Conservation (phyloP, 2,888 invertebrate genomes). For the Timandra comae region DNA sequence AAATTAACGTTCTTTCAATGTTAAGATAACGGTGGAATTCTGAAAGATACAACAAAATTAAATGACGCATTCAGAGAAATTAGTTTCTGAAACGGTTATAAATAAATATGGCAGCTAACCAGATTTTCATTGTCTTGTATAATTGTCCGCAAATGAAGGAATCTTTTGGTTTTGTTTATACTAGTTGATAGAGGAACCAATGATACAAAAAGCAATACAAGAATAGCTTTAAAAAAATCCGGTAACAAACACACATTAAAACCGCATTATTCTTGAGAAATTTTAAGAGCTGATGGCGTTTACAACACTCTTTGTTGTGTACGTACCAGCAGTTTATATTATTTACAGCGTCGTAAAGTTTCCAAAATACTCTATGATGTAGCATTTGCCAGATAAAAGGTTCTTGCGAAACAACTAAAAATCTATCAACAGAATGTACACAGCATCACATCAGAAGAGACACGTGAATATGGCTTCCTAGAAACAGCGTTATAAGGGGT, state of each 20-base stretch:
- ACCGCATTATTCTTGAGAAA: no score
- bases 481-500: constrained; percentile 5
- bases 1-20: constrained; percentile 23
- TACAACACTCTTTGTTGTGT: constrained; percentile 22
- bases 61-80: constrained; percentile 12
- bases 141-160: no score
- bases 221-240: no score
- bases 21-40: constrained; percentile 6
- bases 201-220: no score
- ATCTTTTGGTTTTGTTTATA: no score
- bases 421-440: no score
- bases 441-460: no score
- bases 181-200: no score
- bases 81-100: constrained; percentile 6
- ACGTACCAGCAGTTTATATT: constrained; percentile 7
- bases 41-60: constrained; percentile 25
- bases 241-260: no score
- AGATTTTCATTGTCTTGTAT: no score
- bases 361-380: constrained; percentile 15
- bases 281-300: no score
- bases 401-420: constrained; percentile 10
- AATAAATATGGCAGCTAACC: constrained; percentile 5
- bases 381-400: constrained; percentile 17
- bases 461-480: no score
- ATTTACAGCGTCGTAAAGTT: constrained; percentile 22